phyloP scores from a whole-genome alignment of 2,888 invertebrate species.

The Andrena fulva region DNA sequence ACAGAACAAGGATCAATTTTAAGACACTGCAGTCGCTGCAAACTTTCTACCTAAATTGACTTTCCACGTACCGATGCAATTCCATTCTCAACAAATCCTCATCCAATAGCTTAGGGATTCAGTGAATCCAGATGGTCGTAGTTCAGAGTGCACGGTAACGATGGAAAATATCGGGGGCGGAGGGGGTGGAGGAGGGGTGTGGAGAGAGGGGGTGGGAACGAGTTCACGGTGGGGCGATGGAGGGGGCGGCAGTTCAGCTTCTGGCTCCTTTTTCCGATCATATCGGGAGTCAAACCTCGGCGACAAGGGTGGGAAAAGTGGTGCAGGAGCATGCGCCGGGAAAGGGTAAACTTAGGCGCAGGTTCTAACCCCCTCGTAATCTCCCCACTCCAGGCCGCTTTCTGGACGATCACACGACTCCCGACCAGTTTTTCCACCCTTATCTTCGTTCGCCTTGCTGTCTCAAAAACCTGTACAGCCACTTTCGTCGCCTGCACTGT shows the following conservation, averaged over 20 bases:
- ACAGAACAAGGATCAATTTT: background rate
- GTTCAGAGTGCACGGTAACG: slow-evolving; percentile 39
- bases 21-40: background rate
- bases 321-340: slow-evolving; percentile 81
- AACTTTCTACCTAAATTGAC: background rate
- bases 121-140: slow-evolving; percentile 33
- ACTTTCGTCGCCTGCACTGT: slow-evolving; percentile 62
- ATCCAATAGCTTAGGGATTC: slow-evolving; percentile 25
- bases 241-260: slow-evolving; percentile 62
- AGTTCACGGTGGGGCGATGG: slow-evolving; percentile 28
- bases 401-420: slow-evolving; percentile 71
- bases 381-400: slow-evolving; percentile 67
- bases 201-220: slow-evolving; percentile 33
- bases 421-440: slow-evolving; percentile 78
- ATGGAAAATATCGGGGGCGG: slow-evolving; percentile 24
- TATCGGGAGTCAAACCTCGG: slow-evolving; percentile 77
- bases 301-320: slow-evolving; percentile 74
- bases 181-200: too few species aligned
- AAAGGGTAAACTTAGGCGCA: slow-evolving; percentile 81
- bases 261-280: slow-evolving; percentile 75
- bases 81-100: slow-evolving; percentile 15
- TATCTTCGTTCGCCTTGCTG: slow-evolving; percentile 72
- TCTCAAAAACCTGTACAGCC: slow-evolving; percentile 70
- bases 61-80: background rate
- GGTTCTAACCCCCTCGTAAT: slow-evolving; percentile 78